Conservation (phyloP, 2,797 vertebrate species). For the Hydrolagus colliei region DNA sequence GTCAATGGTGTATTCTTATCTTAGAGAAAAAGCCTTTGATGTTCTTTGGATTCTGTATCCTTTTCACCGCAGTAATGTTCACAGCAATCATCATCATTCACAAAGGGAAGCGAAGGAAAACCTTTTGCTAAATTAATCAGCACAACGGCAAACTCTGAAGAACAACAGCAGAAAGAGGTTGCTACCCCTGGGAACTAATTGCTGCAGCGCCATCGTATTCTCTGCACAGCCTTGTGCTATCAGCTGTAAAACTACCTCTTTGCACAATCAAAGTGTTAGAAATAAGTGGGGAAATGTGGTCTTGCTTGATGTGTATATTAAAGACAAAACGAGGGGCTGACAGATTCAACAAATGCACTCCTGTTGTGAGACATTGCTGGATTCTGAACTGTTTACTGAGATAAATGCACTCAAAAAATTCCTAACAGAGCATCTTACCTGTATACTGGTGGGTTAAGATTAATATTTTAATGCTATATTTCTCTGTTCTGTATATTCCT, state of each 20-base stretch:
- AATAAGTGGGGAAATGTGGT: background rate
- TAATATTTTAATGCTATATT: no score
- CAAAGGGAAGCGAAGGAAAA: slow-evolving; percentile 60
- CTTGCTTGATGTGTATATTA: background rate
- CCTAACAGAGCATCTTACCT: background rate
- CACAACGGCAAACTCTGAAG: background rate
- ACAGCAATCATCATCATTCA: slow-evolving; percentile 55
- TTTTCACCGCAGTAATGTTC: slow-evolving; percentile 61
- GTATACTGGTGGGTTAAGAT: no score
- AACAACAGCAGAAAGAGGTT: background rate
- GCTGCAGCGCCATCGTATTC: background rate
- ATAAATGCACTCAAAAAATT: background rate
- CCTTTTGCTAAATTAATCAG: slow-evolving; percentile 34
- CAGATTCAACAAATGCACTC: background rate
- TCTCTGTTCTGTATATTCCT: no score
- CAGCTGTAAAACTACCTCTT: background rate
- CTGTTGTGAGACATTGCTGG: background rate
- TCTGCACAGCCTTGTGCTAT: background rate
- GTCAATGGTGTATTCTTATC: slow-evolving; percentile 59
- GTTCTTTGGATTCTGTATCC: slow-evolving; percentile 72
- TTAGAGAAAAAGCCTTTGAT: slow-evolving; percentile 67
- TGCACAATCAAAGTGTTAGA: slow-evolving; percentile 1
- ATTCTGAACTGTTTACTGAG: background rate
- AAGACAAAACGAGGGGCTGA: background rate
- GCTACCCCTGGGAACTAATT: background rate